A percentile compares a stretch with the other conserved stretches of the same genome.
Evolutionary conservation across 2,888 invertebrate genomes (phyloP).

Genomic region (Platycheirus albimanus): DNA sequence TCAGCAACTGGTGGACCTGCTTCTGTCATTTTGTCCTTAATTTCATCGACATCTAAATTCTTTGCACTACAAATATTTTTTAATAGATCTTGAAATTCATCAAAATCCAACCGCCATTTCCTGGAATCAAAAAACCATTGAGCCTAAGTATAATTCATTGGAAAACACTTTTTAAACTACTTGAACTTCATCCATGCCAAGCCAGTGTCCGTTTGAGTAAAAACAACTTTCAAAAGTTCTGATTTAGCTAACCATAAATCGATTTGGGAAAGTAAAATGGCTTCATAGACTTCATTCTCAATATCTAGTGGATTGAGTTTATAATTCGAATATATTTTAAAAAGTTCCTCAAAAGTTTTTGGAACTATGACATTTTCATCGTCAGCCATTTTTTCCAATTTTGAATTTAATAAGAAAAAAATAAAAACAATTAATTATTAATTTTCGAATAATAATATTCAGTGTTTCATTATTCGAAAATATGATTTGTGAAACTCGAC

Average conservation of each 20-base stretch:
- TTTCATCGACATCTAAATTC: constrained; percentile 66
- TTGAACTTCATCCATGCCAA: constrained; percentile 78
- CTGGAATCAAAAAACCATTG: constrained; percentile 64
- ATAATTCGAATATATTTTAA: constrained; percentile 76
- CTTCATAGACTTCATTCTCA: constrained; percentile 76
- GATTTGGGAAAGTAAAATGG: constrained; percentile 78
- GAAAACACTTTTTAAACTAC: no score
- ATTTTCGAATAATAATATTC: no score
- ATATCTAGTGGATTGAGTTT: constrained; percentile 75
- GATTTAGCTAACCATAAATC: constrained; percentile 78
- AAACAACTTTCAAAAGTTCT: constrained; percentile 75
- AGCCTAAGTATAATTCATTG: no score
- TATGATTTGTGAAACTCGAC: no score
- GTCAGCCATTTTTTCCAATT: constrained; percentile 74
- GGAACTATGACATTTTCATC: constrained; percentile 77
- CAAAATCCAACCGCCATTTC: constrained; percentile 78
- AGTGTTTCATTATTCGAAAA: no score
- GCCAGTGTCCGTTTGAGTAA: constrained; percentile 77
- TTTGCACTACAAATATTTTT: constrained; percentile 74
- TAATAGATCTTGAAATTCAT: constrained; percentile 77
- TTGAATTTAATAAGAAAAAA: constrained; percentile 17
- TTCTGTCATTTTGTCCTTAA: constrained; percentile 74
- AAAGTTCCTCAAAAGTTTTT: constrained; percentile 78
- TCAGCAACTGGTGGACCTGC: constrained; percentile 75
- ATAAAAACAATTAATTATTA: neutral